These are phyloP conservation scores for Brachionichthys hirsutus DNA, from an alignment of 2,113 vertebrate species.

Conservation along the genomic window DNA sequence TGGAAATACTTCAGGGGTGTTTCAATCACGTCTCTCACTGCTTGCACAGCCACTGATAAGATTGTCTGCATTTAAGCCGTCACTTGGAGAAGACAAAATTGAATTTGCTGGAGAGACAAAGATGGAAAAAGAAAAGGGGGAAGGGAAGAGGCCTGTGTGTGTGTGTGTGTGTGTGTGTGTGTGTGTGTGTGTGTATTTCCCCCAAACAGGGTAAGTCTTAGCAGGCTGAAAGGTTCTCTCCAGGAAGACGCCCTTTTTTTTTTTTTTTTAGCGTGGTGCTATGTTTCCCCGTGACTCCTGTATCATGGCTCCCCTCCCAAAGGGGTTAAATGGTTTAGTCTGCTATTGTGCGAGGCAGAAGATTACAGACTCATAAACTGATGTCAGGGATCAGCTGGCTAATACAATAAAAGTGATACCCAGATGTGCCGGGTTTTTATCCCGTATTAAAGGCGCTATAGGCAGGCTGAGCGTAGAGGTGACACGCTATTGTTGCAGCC, in stretches of 20 bases:
- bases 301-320: constrained; percentile 59
- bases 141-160: constrained; percentile 31
- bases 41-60: constrained; percentile 79
- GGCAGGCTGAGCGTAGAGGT: constrained; percentile 50
- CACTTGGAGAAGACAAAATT: constrained; percentile 75
- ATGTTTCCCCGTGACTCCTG: constrained; percentile 47
- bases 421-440: constrained; percentile 66
- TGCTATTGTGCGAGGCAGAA: constrained; percentile 65
- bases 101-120: constrained; percentile 76
- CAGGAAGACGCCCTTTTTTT: constrained; percentile 40
- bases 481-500: constrained; percentile 48
- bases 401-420: constrained; percentile 72
- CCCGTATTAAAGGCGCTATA: constrained; percentile 56
- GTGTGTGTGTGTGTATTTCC: constrained; percentile 43
- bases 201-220: constrained; percentile 69
- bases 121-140: constrained; percentile 62
- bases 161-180: too few relatives aligned
- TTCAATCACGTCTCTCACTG: constrained; percentile 76
- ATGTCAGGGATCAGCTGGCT: constrained; percentile 77
- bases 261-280: constrained; percentile 41
- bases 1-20: constrained; percentile 76
- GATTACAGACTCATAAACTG: constrained; percentile 78
- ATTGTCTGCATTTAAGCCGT: constrained; percentile 77
- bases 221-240: constrained; percentile 63
- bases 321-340: constrained; percentile 72